Conservation (phyloP, 2,797 vertebrate species). For the Enteromius argenteus region DNA sequence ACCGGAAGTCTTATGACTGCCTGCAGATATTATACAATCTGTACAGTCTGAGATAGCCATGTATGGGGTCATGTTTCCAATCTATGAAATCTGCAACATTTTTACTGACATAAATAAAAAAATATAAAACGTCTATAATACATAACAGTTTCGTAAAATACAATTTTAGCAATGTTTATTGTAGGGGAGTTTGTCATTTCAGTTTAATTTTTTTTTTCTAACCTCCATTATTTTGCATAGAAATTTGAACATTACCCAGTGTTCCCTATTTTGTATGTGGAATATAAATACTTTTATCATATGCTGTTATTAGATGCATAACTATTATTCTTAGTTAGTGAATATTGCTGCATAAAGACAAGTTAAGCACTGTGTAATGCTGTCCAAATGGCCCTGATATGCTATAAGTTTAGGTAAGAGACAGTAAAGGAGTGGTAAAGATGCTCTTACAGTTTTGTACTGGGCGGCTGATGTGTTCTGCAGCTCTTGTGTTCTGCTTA, state of each 20-base stretch:
- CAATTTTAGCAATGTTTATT: background rate
- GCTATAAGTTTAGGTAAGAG: background rate
- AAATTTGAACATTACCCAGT: background rate
- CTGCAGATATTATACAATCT: background rate
- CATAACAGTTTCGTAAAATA: background rate
- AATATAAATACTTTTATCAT: conserved; percentile 4
- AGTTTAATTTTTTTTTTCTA: background rate
- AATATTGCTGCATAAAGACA: background rate
- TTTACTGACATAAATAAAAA: background rate
- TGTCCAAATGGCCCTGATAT: background rate
- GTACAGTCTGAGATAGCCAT: background rate
- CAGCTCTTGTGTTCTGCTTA: conserved; percentile 83
- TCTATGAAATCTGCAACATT: background rate
- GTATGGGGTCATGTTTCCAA: background rate
- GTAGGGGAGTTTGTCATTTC: background rate
- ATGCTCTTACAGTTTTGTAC: conserved; percentile 84
- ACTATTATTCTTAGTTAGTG: background rate
- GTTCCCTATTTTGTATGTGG: background rate
- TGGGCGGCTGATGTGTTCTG: conserved; percentile 85
- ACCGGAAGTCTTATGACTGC: conserved; percentile 25
- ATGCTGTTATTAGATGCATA: background rate
- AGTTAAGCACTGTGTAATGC: background rate
- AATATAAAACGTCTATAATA: background rate
- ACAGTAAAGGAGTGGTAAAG: background rate
- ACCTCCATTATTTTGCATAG: background rate